Evolutionary conservation across 2,797 vertebrate species (phyloP), one percentile per base, ranked within the genome.

Genomic region (Dipus sagitta): DNA sequence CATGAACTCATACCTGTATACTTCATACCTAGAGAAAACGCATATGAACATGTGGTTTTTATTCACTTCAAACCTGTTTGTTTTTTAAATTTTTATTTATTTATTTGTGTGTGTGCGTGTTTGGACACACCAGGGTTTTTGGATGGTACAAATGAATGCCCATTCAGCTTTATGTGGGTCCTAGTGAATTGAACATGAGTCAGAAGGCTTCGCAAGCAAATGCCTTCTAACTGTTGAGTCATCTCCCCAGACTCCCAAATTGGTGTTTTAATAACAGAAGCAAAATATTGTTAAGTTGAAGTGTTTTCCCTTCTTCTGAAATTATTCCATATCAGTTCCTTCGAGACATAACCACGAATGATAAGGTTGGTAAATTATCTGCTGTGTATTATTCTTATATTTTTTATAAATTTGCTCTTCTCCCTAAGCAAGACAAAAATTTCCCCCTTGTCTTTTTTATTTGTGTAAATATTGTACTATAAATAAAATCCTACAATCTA

Each of bases 201-300:
- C 24, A 38, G 28, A 26, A 18, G 34, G 24, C 26, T 81, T 65
- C 15, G 23, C 13, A 58, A n/a, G 58, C 60, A 42, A 81, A 15
- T 4, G 3, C 34, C 60, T 81, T 64, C 38, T 67, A 82, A 4
- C 17, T 4, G 32, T 17, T 62, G 14, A 80, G n/a, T 23, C 58
- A 62, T 62, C 23, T 62, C 32, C 2, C 34, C 24, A 42, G 34
- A 58, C 38, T 17, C 17, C 24, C 26, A 82, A 67, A n/a, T n/a
- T 17, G 3, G 15, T 11, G 71, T 90, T 67, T 42, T 26, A 91
- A 71, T 75, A 78, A 90, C 21, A 67, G 30, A 92, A 86, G 58
- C 32, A 85, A 94, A 95, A 87, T 85, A 65, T 34, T 64, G 85
- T 88, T 58, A 91, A 86, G 23, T 32, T 8, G 30, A 92, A 70